Conservation (phyloP, 2,113 vertebrate genomes). For the Mesoclemmys tuberculata region DNA sequence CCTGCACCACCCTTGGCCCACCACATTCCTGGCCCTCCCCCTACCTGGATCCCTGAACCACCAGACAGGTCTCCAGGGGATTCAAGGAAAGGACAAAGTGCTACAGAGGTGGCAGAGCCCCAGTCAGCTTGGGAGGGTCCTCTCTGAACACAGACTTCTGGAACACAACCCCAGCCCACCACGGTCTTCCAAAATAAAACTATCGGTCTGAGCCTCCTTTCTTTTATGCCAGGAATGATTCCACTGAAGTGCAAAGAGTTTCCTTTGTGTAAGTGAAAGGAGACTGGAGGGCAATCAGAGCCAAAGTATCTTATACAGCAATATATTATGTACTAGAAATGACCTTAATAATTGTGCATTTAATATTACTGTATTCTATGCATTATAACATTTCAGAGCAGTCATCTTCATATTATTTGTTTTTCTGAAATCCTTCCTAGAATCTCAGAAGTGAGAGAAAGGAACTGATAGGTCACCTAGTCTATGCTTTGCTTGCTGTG, state of each 20-base stretch:
- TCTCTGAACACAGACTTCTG: background rate
- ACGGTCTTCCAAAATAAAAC: rapidly evolving
- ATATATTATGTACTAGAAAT: background rate
- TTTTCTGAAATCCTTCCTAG: background rate
- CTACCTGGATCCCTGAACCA: background rate
- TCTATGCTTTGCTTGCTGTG: background rate
- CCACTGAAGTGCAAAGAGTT: background rate
- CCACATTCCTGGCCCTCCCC: background rate
- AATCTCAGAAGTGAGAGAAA: background rate
- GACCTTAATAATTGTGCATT: background rate
- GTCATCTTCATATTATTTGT: background rate
- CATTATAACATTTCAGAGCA: background rate
- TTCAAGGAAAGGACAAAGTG: background rate
- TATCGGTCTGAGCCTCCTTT: background rate
- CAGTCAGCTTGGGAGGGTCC: background rate
- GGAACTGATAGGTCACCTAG: background rate
- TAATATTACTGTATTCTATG: background rate
- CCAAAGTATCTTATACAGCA: background rate
- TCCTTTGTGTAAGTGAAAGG: background rate
- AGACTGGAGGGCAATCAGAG: background rate
- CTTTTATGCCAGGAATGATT: background rate
- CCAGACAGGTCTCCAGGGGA: background rate
- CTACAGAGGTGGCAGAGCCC: background rate
- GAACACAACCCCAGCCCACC: background rate
- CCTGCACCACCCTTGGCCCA: background rate